Conservation (phyloP, 2,113 vertebrate genomes). For the Lipotes vexillifer region DNA sequence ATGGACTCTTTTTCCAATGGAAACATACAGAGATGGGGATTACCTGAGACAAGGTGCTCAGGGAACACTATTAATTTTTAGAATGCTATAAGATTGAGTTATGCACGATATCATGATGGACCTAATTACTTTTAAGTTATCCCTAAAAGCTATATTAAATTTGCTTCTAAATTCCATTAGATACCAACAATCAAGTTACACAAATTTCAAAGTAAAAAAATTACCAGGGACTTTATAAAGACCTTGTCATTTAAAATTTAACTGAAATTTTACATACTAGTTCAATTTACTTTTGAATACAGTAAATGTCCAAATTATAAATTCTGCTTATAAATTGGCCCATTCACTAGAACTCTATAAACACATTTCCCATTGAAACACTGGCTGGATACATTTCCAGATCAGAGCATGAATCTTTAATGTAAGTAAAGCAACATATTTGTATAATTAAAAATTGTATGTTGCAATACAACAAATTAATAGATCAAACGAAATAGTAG, state of each 20-base stretch:
- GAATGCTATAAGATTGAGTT: not conserved
- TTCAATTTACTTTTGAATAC: slow-evolving; percentile 10
- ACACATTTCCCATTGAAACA: not conserved
- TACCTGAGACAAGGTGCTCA: not conserved
- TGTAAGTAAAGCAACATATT: not conserved
- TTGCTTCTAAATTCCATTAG: slow-evolving; percentile 20
- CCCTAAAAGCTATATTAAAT: not conserved
- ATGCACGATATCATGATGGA: not conserved
- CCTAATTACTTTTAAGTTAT: not conserved
- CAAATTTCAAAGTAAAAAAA: slow-evolving; percentile 12
- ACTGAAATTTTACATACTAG: slow-evolving; percentile 13
- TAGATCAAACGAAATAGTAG: not conserved
- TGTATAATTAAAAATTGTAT: not conserved
- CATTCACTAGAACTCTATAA: not conserved
- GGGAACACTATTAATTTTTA: not conserved
- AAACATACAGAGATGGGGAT: not conserved
- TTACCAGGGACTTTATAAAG: not conserved
- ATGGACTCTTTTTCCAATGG: not conserved
- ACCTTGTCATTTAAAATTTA: not conserved
- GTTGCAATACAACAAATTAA: not conserved
- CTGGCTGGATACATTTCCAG: not conserved
- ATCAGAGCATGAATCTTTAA: not conserved
- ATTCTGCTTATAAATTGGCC: not conserved
- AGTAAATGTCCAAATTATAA: not conserved
- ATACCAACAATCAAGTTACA: not conserved